Conservation (phyloP, 2,888 invertebrate species). For the Pemphredon lugubris region DNA sequence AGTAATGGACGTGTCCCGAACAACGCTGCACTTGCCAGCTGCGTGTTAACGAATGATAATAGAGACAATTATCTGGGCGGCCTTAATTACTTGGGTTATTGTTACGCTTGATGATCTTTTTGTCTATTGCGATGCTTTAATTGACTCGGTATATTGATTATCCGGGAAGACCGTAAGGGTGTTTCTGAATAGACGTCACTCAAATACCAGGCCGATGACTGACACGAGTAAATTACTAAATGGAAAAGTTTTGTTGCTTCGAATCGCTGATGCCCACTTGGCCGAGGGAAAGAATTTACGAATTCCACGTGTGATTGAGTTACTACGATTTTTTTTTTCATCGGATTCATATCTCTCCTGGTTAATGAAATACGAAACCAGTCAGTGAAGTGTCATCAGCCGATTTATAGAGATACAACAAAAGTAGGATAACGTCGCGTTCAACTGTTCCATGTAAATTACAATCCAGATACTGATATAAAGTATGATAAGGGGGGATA, state of each 20-base stretch:
- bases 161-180: conserved; percentile 16
- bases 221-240: conserved; percentile 35
- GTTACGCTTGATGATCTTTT: conserved; percentile 49
- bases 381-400: no score
- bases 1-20: not conserved
- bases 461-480: no score
- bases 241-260: conserved; percentile 23
- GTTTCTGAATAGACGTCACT: not conserved
- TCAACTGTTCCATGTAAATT: no score
- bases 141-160: conserved; percentile 47
- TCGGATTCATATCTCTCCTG: no score
- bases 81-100: conserved; percentile 45
- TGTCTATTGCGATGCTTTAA: conserved; percentile 40
- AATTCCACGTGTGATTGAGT: not conserved
- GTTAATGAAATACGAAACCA: no score
- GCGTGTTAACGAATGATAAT: conserved; percentile 19
- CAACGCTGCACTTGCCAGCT: no score
- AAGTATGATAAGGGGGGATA: no score
- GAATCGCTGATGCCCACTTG: not conserved
- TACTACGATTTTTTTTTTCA: not conserved
- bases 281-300: not conserved
- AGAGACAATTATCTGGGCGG: conserved; percentile 43
- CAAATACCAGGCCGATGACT: not conserved
- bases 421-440: no score
- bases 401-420: no score